These are phyloP conservation scores for Myxocyprinus asiaticus DNA, from an alignment of 2,113 vertebrate species.

Conservation along the genomic window DNA sequence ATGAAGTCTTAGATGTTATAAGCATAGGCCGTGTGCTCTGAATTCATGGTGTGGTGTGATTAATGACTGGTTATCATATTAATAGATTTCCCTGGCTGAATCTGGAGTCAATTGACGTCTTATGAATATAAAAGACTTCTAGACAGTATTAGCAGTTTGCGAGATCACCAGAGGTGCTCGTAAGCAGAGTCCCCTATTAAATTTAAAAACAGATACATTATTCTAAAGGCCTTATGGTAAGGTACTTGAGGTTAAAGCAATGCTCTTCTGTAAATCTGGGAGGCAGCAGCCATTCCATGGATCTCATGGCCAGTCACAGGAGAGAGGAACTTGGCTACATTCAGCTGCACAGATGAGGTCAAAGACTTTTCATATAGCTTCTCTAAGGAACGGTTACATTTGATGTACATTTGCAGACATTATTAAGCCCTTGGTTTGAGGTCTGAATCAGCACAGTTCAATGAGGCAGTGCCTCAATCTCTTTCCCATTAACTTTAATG, in stretches of 20 bases:
- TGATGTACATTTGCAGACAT: constrained; percentile 35
- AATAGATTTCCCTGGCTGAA: constrained; percentile 29
- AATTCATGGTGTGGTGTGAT: constrained; percentile 28
- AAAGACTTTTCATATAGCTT: constrained; percentile 26
- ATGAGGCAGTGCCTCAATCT: constrained; percentile 31
- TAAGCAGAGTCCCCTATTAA: constrained; percentile 8
- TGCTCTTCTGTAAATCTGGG: constrained; percentile 5
- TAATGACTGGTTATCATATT: constrained; percentile 45
- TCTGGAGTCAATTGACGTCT: too few species aligned
- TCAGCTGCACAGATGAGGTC: constrained; percentile 29
- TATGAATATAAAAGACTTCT: too few species aligned
- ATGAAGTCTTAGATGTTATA: constrained; percentile 42
- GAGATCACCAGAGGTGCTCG: background rate
- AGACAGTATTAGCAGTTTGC: too few species aligned
- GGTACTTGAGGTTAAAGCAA: constrained; percentile 32
- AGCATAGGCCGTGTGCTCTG: constrained; percentile 20
- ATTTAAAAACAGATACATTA: constrained; percentile 30
- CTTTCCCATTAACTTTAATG: constrained; percentile 38
- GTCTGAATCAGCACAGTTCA: constrained; percentile 47
- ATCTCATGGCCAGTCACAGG: constrained; percentile 21
- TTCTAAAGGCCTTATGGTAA: constrained; percentile 18
- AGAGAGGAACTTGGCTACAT: constrained; percentile 26
- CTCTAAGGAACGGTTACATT: constrained; percentile 32
- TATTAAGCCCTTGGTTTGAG: constrained; percentile 37
- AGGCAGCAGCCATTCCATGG: background rate